A percentile compares a stretch with the other conserved stretches of the same genome.
phyloP scores from a whole-genome alignment of 2,888 invertebrate species.

The Acrocyrtus sp. region DNA sequence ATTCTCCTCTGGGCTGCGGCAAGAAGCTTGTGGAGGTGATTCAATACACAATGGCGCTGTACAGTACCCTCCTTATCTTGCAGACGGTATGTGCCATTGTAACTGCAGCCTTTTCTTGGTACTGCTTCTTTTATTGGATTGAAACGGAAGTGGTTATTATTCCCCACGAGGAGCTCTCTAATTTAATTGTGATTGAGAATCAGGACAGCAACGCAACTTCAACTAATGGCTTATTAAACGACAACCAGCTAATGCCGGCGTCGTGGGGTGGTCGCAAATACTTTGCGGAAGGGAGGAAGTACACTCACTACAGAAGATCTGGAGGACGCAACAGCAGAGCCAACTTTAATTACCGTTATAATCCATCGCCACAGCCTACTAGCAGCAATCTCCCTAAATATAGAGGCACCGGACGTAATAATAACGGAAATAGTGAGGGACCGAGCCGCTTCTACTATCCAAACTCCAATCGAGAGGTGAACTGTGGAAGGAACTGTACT shows the following conservation, averaged over 20 bases:
- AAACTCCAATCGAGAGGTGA: background rate
- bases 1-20: constrained; percentile 59
- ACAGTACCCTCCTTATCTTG: constrained; percentile 39
- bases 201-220: constrained; percentile 41
- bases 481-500: background rate
- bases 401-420: background rate
- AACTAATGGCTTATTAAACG: background rate
- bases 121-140: constrained; percentile 61
- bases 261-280: too few species aligned
- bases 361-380: background rate
- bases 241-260: background rate
- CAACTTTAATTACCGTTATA: too few species aligned
- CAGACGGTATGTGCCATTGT: constrained; percentile 35
- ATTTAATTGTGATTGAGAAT: constrained; percentile 57
- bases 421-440: background rate
- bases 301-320: background rate
- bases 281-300: background rate
- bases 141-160: constrained; percentile 58
- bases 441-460: constrained; percentile 1
- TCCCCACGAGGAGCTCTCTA: constrained; percentile 60
- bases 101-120: constrained; percentile 49
- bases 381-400: background rate
- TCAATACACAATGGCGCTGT: constrained; percentile 25
- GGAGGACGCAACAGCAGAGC: background rate
- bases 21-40: constrained; percentile 48